These are phyloP conservation scores for Bombus waltoni DNA, from an alignment of 1,140 invertebrate genomes.

Conservation along the genomic window DNA sequence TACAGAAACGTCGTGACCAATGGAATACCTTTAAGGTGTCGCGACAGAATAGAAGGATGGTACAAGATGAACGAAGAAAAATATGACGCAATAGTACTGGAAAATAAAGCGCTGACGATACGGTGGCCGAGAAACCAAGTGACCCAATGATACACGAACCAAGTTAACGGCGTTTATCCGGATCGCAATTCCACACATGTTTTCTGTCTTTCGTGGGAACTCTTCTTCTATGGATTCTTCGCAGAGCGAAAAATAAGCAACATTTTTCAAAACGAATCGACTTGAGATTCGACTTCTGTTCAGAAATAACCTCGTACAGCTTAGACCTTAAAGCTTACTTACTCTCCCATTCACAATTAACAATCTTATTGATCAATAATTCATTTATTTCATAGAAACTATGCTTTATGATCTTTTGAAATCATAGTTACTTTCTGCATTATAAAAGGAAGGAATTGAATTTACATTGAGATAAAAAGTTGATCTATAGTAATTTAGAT, in stretches of 20 bases:
- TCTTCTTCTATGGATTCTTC: constrained; percentile 2
- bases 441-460: background rate
- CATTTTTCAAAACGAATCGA: constrained; percentile 31
- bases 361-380: background rate
- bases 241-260: constrained; percentile 44
- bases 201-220: constrained; percentile 47
- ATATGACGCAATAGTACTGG: constrained; percentile 6
- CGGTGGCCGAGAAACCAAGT: constrained; percentile 81
- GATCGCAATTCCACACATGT: constrained; percentile 64
- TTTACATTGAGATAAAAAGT: background rate
- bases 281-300: constrained; percentile 33
- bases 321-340: background rate
- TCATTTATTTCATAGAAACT: too few relatives aligned
- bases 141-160: constrained; percentile 76
- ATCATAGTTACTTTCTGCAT: too few relatives aligned
- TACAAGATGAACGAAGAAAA: background rate
- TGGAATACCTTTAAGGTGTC: background rate
- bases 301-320: background rate
- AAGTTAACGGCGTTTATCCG: constrained; percentile 78
- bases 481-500: too few relatives aligned
- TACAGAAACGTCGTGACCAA: background rate
- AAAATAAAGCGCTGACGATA: constrained; percentile 57
- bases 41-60: too few relatives aligned
- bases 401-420: background rate
- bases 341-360: background rate